These are phyloP conservation scores for Rhinichthys osculus DNA, from an alignment of 2,797 vertebrate species.

Conservation along the genomic window DNA sequence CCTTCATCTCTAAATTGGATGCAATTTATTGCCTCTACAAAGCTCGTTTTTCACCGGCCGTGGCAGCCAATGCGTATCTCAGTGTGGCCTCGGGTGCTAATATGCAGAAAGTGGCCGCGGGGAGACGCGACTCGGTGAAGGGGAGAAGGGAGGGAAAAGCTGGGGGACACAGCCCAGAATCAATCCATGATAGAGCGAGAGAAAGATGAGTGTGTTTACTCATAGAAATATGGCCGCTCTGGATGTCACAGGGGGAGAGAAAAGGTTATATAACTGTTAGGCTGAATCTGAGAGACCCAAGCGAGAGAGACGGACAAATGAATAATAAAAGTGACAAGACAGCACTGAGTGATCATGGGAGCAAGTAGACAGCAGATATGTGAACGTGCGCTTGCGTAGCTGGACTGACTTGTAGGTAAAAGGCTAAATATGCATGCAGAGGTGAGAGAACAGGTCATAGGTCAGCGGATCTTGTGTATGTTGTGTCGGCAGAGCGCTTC, in stretches of 20 bases:
- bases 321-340: constrained; percentile 69
- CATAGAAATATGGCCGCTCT: constrained; percentile 21
- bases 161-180: constrained; percentile 75
- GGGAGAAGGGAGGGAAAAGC: constrained; percentile 70
- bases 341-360: constrained; percentile 21
- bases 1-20: constrained; percentile 90
- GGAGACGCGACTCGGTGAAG: constrained; percentile 78
- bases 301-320: constrained; percentile 12
- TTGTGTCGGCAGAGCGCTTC: constrained; percentile 55
- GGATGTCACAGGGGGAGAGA: constrained; percentile 19
- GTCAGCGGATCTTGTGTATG: constrained; percentile 62
- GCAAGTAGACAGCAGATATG: background rate
- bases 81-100: constrained; percentile 82
- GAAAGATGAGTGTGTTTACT: constrained; percentile 52
- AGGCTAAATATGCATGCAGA: constrained; percentile 59
- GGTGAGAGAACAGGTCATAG: constrained; percentile 64
- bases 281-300: constrained; percentile 40
- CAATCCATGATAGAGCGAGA: constrained; percentile 79
- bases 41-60: constrained; percentile 87
- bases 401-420: constrained; percentile 42
- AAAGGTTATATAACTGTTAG: constrained; percentile 46
- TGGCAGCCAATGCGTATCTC: constrained; percentile 82
- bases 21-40: constrained; percentile 88
- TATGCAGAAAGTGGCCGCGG: constrained; percentile 81
- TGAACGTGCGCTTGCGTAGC: background rate